A percentile compares a stretch with the other conserved stretches of the same genome.
These are phyloP conservation scores for Ellobius talpinus DNA, from an alignment of 2,113 vertebrate genomes.

Conservation along the genomic window DNA sequence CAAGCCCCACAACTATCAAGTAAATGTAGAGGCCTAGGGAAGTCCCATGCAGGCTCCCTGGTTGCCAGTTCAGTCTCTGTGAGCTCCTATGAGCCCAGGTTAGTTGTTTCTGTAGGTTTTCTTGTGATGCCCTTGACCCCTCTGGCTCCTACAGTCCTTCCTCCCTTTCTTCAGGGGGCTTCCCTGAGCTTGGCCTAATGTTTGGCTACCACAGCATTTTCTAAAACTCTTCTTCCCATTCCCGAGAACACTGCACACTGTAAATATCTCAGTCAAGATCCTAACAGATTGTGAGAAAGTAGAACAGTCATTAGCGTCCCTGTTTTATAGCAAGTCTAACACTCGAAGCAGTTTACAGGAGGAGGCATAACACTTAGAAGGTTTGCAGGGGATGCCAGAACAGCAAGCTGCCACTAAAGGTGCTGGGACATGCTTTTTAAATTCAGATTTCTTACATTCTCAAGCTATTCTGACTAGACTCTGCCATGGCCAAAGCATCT, in stretches of 20 bases:
- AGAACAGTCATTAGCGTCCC: conserved; percentile 63
- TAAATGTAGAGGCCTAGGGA: not conserved
- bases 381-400: conserved; percentile 10
- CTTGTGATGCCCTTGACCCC: not conserved
- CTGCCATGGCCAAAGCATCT: not conserved
- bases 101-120: not conserved
- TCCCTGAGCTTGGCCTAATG: not conserved
- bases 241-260: conserved; percentile 24
- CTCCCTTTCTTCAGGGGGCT: not conserved
- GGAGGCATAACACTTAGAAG: conserved; percentile 24
- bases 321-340: conserved; percentile 69
- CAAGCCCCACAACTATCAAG: not conserved
- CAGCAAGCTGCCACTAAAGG: conserved; percentile 49
- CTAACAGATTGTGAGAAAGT: conserved; percentile 70
- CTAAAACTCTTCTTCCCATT: conserved; percentile 47
- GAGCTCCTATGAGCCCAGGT: not conserved
- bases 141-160: not conserved
- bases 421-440: not conserved
- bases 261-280: conserved; percentile 70
- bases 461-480: not conserved
- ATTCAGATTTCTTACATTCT: not conserved
- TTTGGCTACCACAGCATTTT: not conserved
- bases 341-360: conserved; percentile 64
- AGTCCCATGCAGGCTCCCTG: not conserved
- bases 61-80: not conserved